phyloP scores from a whole-genome alignment of 2,888 invertebrate genomes.

The Augiades crinisus region DNA sequence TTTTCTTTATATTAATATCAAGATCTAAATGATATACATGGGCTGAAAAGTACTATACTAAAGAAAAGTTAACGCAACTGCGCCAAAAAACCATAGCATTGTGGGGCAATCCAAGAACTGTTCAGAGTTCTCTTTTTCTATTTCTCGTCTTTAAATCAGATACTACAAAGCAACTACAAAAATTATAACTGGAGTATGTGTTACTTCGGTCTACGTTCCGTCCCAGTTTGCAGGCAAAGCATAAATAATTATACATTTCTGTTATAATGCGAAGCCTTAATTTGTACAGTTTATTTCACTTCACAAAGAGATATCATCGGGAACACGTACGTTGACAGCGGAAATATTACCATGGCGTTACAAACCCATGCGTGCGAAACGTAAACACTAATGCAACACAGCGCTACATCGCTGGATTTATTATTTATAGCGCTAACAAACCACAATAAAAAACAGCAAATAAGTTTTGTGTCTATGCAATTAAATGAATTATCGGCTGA shows the following conservation, averaged over 20 bases:
- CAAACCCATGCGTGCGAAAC: constrained; percentile 37
- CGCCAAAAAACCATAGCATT: too few species aligned
- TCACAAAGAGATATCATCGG: constrained; percentile 22
- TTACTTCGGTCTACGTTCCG: too few species aligned
- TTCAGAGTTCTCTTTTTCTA: too few species aligned
- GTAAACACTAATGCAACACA: constrained; percentile 41
- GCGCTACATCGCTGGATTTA: constrained; percentile 45
- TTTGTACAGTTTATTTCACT: constrained; percentile 5
- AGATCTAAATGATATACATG: too few species aligned
- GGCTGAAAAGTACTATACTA: too few species aligned
- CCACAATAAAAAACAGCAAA: constrained; percentile 49
- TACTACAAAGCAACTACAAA: too few species aligned
- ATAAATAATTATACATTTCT: neutral
- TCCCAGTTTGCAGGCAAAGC: neutral
- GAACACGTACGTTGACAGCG: constrained; percentile 22
- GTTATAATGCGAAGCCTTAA: neutral
- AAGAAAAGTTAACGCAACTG: too few species aligned
- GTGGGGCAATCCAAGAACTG: too few species aligned
- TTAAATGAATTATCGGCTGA: constrained; percentile 31
- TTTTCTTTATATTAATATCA: too few species aligned
- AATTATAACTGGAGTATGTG: too few species aligned
- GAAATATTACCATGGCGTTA: constrained; percentile 24
- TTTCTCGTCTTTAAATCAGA: too few species aligned
- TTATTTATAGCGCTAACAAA: constrained; percentile 38
- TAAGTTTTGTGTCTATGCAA: constrained; percentile 40